These are phyloP conservation scores for Mycetomoellerius zeteki DNA, from an alignment of 1,140 invertebrate genomes.

Conservation along the genomic window DNA sequence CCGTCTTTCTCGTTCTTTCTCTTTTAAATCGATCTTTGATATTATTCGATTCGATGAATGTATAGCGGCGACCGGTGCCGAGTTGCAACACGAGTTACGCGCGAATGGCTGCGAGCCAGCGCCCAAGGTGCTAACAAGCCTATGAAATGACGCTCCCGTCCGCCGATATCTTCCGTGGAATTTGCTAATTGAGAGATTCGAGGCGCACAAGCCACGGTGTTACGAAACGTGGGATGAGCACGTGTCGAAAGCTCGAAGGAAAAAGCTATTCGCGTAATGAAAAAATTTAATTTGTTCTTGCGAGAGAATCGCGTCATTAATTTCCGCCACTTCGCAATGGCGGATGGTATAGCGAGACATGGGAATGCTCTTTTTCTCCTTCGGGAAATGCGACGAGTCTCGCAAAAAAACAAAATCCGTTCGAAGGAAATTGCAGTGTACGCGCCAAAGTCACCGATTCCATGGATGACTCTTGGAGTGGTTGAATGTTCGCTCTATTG, in stretches of 20 bases:
- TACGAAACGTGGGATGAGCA: conserved; percentile 22
- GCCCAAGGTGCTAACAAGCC: conserved; percentile 49
- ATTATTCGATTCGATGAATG: not conserved
- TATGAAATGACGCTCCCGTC: conserved; percentile 37
- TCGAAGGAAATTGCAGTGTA: not conserved
- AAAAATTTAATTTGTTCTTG: not conserved
- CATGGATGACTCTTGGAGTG: not conserved
- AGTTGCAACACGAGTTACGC: conserved; percentile 34
- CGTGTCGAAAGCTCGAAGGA: conserved; percentile 5
- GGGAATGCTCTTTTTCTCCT: not conserved
- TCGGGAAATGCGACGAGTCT: not conserved
- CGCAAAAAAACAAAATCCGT: not conserved
- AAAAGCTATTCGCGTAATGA: conserved; percentile 22
- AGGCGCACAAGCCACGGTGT: not conserved
- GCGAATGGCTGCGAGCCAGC: conserved; percentile 48
- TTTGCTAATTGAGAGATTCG: conserved; percentile 33
- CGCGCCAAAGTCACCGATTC: not conserved
- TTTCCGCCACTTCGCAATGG: conserved; percentile 15
- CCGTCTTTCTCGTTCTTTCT: not conserved
- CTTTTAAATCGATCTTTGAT: not conserved
- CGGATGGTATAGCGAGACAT: not conserved
- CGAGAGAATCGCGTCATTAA: not conserved
- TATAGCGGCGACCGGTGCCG: not conserved
- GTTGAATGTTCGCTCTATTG: not conserved
- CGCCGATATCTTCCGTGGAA: conserved; percentile 44